Evolutionary conservation across 2,113 vertebrate species (phyloP).

Genomic region (Spheniscus mendiculus): DNA sequence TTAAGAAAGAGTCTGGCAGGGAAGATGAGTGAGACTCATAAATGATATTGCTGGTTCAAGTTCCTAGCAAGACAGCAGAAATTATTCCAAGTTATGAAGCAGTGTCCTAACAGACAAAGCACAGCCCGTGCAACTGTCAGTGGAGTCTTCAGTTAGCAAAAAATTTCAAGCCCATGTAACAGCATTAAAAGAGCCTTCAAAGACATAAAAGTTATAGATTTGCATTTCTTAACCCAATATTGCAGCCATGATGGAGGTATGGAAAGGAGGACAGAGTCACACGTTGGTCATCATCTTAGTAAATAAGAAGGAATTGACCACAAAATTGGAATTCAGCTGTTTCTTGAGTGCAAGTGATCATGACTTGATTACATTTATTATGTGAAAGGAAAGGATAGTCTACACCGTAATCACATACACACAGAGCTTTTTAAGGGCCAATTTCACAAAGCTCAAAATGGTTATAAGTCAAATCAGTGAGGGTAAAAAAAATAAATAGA

Average conservation of each 20-base stretch:
- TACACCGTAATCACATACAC: neutral
- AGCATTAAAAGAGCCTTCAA: neutral
- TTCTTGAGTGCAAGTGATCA: neutral
- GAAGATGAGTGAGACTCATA: neutral
- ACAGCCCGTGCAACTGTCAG: neutral
- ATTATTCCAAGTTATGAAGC: neutral
- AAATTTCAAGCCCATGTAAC: neutral
- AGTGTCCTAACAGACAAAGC: neutral
- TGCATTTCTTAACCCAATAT: neutral
- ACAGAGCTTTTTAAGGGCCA: neutral
- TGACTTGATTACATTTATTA: neutral
- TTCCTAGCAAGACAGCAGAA: neutral
- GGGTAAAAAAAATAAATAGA: neutral
- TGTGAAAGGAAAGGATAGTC: neutral
- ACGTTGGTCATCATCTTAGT: rapidly evolving
- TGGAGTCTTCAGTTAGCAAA: neutral
- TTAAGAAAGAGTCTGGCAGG: neutral
- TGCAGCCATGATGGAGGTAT: neutral
- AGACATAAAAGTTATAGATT: neutral
- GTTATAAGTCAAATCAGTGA: neutral
- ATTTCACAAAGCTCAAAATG: neutral
- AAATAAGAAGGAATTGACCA: neutral
- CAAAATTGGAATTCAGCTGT: neutral
- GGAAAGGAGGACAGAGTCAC: neutral
- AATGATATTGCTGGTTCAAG: neutral